Conservation (phyloP, 2,797 vertebrate genomes). For the Eulemur mongoz region DNA sequence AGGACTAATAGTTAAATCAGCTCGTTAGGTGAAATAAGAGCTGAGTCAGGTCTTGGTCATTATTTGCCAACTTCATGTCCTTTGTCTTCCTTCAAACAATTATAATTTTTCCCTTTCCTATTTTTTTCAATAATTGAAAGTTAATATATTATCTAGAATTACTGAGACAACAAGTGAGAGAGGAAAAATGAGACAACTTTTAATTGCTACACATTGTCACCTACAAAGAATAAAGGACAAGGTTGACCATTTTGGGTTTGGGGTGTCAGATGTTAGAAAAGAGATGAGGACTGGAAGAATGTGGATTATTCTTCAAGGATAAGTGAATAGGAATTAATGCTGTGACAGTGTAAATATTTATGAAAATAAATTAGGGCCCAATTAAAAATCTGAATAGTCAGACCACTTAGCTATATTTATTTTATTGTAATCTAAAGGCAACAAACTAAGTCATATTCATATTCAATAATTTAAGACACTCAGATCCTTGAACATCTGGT, state of each 20-base stretch:
- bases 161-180: neutral
- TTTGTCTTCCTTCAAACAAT: neutral
- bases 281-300: neutral
- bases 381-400: neutral
- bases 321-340: neutral
- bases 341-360: neutral
- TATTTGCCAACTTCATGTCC: neutral
- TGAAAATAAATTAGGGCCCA: neutral
- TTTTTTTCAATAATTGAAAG: neutral
- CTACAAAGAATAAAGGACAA: neutral
- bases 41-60: neutral
- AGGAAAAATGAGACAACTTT: neutral
- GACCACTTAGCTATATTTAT: neutral
- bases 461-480: neutral
- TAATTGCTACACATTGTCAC: neutral
- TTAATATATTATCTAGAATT: neutral
- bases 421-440: neutral
- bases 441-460: neutral
- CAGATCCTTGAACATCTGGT: neutral
- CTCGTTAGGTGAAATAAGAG: neutral
- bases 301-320: neutral
- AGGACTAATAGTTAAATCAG: neutral
- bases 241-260: neutral
- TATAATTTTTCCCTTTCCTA: neutral
- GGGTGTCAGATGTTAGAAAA: neutral